Evolutionary conservation across 2,888 invertebrate genomes (phyloP).

Genomic region (Hypomecis punctinalis): DNA sequence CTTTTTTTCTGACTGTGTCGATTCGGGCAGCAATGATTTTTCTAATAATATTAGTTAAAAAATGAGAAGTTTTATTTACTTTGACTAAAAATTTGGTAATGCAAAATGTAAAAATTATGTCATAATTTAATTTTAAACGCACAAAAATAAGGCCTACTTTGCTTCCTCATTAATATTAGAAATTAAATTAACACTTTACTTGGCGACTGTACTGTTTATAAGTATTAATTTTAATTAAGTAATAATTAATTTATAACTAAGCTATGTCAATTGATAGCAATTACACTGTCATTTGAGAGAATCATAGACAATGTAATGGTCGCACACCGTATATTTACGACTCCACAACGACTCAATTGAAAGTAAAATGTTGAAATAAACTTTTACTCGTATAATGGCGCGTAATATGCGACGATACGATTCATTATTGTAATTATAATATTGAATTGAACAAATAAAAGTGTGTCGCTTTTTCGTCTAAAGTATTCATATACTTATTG

Average conservation of each 20-base stretch:
- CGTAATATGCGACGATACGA: no score
- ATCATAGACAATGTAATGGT: constrained; percentile 34
- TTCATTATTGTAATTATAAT: no score
- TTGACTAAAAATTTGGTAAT: neutral
- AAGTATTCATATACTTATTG: no score
- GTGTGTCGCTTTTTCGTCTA: no score
- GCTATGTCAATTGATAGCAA: constrained; percentile 77
- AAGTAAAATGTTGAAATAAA: neutral
- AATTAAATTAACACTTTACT: constrained; percentile 35
- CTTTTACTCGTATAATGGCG: neutral
- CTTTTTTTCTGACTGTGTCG: no score
- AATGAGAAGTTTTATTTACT: neutral
- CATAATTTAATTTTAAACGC: constrained; percentile 33
- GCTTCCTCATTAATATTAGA: constrained; percentile 37
- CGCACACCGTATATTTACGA: neutral
- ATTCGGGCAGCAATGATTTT: neutral
- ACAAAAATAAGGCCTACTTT: constrained; percentile 37
- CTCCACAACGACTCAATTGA: neutral
- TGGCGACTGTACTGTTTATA: constrained; percentile 48
- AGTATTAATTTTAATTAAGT: constrained; percentile 62
- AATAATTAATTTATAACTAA: constrained; percentile 66
- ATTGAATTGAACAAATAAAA: no score
- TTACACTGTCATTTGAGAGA: constrained; percentile 49
- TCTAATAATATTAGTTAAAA: neutral
- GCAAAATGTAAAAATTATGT: constrained; percentile 5